Evolutionary conservation across 2,797 vertebrate species (phyloP).

Genomic region (Pipistrellus kuhlii): DNA sequence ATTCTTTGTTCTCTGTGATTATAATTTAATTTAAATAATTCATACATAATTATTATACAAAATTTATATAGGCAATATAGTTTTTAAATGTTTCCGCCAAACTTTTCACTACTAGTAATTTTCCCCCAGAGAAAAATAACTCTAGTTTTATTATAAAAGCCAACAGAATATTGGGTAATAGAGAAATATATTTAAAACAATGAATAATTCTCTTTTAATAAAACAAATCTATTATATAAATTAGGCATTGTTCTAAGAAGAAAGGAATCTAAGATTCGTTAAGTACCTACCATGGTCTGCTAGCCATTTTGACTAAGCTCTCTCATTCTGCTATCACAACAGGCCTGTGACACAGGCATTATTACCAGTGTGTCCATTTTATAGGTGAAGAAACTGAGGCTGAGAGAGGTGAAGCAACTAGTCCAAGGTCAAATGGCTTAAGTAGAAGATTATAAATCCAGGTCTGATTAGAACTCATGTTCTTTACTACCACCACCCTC

Average conservation of each 20-base stretch:
- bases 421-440: not conserved
- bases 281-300: not conserved
- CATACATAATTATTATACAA: not conserved
- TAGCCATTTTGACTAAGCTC: not conserved
- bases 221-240: not conserved
- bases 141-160: conserved; percentile 62
- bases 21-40: conserved; percentile 49
- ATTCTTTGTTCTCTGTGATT: not conserved
- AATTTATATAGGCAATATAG: not conserved
- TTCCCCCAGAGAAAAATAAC: conserved; percentile 3
- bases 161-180: not conserved
- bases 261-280: not conserved
- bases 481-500: not conserved
- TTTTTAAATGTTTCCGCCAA: not conserved
- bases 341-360: not conserved
- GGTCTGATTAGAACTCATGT: not conserved
- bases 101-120: conserved; percentile 11
- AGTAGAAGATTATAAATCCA: not conserved
- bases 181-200: conserved; percentile 45
- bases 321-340: not conserved
- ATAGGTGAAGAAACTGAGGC: conserved; percentile 16
- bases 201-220: conserved; percentile 21
- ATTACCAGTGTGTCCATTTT: not conserved
- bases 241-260: not conserved
- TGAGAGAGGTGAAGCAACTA: not conserved